Base-by-base conservation (phyloP, 2,888 invertebrate genomes). In the Drosophila neutralis region DNA sequence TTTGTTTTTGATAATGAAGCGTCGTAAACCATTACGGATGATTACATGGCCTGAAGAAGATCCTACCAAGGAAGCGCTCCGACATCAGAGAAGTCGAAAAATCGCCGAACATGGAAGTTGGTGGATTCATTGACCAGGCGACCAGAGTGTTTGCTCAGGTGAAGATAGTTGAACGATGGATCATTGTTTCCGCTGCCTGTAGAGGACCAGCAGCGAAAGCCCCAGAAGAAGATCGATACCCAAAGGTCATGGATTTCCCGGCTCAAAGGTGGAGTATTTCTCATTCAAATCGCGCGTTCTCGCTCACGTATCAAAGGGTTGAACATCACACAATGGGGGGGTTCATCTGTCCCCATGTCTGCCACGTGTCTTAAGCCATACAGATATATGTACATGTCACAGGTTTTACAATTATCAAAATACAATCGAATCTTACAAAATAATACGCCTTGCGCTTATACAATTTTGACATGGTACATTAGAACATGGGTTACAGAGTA, bases 341-440 rank as follows among this genome's bases (percentile, higher is more conserved):
- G 35, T 21, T 38, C 24, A 24, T 45, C 69, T 40, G 61, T 76
- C 67, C 33, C 24, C 61, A 40, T 27, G 62, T 35, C 69, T 53
- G 48, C 45, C 40, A 38, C 15, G 53, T 53, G 21, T 36, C 63
- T 74, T 74, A 63, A 45, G 56, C 48, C 65, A 58, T 74, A 66
- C 71, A 42, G 56, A 63, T 58, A 62, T 63, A 52, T 61, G 69
- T 81, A 81, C 82, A 81, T 81, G 82, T 79, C 78, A 81, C 63
- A 73, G 56, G 60, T 59, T 69, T 81, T 69, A 78, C 66, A 79
- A 75, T 73, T 66, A 67, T 66, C 66, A 77, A 68, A 68, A 68
- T 65, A 79, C 74, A 79, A 75, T 79, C 62, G 58, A 56, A 62
- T 70, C 45, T 66, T 74, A 78, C 63, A 73, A 70, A 76, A 66